phyloP scores from a whole-genome alignment of 2,113 vertebrate genomes.

The Mystacornis crossleyi region DNA sequence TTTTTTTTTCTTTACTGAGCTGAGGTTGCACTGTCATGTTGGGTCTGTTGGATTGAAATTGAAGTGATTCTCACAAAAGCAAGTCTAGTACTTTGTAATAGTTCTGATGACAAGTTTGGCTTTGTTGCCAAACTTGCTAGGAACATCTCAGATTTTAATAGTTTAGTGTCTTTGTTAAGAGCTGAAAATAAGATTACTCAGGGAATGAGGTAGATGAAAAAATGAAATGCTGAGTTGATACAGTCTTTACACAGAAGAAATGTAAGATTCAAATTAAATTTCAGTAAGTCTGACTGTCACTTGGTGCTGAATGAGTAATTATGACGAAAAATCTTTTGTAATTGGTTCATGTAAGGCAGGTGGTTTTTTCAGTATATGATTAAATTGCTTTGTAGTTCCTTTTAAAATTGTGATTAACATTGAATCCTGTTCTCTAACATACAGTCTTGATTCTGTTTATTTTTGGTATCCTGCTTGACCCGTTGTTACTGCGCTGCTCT shows the following conservation, averaged over 20 bases:
- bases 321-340: neutral
- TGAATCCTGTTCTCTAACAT: conserved; percentile 15
- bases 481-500: conserved; percentile 14
- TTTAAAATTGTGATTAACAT: neutral
- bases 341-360: neutral
- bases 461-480: conserved; percentile 35
- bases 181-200: neutral
- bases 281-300: neutral
- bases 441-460: conserved; percentile 43
- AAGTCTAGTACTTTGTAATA: neutral
- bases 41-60: neutral
- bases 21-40: neutral
- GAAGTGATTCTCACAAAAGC: neutral
- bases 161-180: neutral
- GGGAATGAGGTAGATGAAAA: neutral
- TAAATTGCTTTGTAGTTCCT: neutral
- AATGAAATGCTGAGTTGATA: neutral
- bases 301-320: neutral
- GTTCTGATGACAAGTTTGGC: neutral
- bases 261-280: neutral
- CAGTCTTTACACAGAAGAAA: neutral
- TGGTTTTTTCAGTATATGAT: neutral
- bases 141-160: neutral
- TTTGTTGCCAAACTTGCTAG: conserved; percentile 8
- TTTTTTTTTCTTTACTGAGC: neutral